Percentiles rank a stretch among this genome's conserved stretches.
These are phyloP conservation scores for Oreochromis spilurus DNA, from an alignment of 2,113 vertebrate species.

Conservation along the genomic window DNA sequence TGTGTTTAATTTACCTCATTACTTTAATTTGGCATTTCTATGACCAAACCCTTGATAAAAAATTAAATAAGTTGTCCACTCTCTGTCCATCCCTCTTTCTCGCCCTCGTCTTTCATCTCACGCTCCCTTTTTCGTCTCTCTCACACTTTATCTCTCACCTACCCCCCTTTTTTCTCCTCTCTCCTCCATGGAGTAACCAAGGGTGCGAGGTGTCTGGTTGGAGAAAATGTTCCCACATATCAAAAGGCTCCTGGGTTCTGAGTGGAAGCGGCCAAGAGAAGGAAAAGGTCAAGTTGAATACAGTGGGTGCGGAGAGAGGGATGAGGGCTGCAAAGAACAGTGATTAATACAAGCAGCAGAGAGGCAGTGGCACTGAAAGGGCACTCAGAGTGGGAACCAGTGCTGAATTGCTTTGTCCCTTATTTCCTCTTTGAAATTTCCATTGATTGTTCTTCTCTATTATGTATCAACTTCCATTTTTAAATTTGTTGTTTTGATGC, in stretches of 20 bases:
- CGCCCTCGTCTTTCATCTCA: neutral
- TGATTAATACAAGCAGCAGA: conserved; percentile 55
- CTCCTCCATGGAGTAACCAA: conserved; percentile 43
- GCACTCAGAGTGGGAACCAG: conserved; percentile 15
- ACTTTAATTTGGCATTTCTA: neutral
- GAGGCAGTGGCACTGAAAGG: conserved; percentile 21
- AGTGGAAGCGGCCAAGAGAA: conserved; percentile 52
- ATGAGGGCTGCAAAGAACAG: conserved; percentile 21
- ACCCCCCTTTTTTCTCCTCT: neutral
- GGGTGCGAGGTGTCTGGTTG: conserved; percentile 57
- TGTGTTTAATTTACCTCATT: neutral
- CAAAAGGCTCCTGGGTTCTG: conserved; percentile 53
- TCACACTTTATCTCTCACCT: neutral
- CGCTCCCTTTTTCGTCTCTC: neutral
- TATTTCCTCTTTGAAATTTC: conserved; percentile 33
- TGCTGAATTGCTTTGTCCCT: conserved; percentile 10
- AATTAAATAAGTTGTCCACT: neutral
- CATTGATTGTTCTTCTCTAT: neutral
- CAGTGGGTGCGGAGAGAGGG: conserved; percentile 38
- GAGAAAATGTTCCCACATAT: conserved; percentile 67
- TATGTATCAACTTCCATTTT: neutral
- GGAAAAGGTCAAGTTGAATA: conserved; percentile 66
- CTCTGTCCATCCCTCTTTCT: neutral
- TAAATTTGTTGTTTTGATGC: neutral
- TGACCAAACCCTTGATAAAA: neutral